Evolutionary conservation across 2,888 invertebrate species (phyloP), one percentile per base, ranked within the genome.

Genomic region (Eupithecia pulchellata): DNA sequence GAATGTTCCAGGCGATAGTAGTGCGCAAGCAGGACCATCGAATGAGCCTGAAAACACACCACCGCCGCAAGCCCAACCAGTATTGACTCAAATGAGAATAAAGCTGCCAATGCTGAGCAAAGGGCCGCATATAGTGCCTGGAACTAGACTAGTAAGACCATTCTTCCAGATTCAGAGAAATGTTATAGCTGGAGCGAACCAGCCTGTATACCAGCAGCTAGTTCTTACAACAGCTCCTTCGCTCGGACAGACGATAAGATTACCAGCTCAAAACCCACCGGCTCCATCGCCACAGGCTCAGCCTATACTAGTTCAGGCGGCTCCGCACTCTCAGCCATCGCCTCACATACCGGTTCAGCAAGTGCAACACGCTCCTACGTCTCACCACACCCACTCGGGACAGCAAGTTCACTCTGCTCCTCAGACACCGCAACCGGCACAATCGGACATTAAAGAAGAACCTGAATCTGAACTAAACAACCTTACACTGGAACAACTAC

Each of bases 401-500:
- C 69, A 67, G 52, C 72, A 72, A 64, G 32, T 20, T 20, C 72
- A 68, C 39, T 55, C 72, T 77, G 69, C 68, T 67, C 79, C 66
- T 32, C 61, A 39, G 34, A 67, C 69, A n/a, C 36, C 65, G 17
- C 68, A 68, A 61, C 42, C 69, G 20, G 72, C 47, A 29, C 62
- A 42, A 30, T 30, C 65, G 14, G 66, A 64, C 52, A 63, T 64
- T 34, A 69, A 73, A n/a, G 63, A 61, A 11, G 66, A 64, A 64
- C 84, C 92, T 0, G 95, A 96, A 81, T 93, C 95, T n/a, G 95
- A 95, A 82, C 95, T 97, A 81, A 97, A 97, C 84, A 96, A 97
- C 0, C 97, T 97, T 0, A 97, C 97, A 0, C 88, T 97, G 64
- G 97, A 97, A 86, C 97, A 97, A 81, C 86, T 97, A 11, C 91